These are phyloP conservation scores for Crossaster papposus DNA, from an alignment of 53 echinoderm and acorn worm genomes.

Conservation along the genomic window DNA sequence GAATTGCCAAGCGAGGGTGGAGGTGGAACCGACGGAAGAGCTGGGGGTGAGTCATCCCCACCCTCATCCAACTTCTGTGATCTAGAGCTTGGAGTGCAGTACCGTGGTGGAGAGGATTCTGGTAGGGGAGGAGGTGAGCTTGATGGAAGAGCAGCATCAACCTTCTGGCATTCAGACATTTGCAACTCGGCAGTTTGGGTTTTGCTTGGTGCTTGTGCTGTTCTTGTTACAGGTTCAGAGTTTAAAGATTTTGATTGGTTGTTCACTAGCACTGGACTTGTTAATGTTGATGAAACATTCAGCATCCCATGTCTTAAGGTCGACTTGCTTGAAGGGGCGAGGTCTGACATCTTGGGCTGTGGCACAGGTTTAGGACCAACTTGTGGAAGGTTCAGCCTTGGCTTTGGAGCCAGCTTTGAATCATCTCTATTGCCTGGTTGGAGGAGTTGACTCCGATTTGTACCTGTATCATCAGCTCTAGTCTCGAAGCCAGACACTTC, in stretches of 20 bases:
- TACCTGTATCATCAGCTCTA: not conserved
- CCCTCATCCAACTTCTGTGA: not conserved
- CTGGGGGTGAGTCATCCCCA: slow-evolving; percentile 40
- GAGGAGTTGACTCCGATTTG: slow-evolving; percentile 14
- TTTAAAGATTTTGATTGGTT: not conserved
- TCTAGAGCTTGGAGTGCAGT: slow-evolving; percentile 28
- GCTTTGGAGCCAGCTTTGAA: slow-evolving; percentile 17
- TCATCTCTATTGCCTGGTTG: not conserved
- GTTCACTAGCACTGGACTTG: slow-evolving; percentile 37
- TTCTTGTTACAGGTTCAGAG: not conserved
- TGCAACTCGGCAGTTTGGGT: slow-evolving; percentile 11
- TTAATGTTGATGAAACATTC: slow-evolving; percentile 33
- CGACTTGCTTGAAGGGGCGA: slow-evolving; percentile 26
- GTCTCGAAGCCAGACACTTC: slow-evolving; percentile 29
- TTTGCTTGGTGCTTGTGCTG: slow-evolving; percentile 33
- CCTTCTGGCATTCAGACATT: not conserved
- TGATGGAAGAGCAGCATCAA: slow-evolving; percentile 36
- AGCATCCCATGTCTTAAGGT: slow-evolving; percentile 51
- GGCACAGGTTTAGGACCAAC: not conserved
- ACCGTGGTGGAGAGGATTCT: slow-evolving; percentile 39
- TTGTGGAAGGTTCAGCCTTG: slow-evolving; percentile 33
- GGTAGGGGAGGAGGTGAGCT: slow-evolving; percentile 56
- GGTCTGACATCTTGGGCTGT: not conserved
- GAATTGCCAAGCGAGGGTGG: slow-evolving; percentile 31
- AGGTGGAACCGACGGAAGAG: slow-evolving; percentile 56